phyloP scores from a whole-genome alignment of 2,888 invertebrate species.

The Microctonus hyperodae region DNA sequence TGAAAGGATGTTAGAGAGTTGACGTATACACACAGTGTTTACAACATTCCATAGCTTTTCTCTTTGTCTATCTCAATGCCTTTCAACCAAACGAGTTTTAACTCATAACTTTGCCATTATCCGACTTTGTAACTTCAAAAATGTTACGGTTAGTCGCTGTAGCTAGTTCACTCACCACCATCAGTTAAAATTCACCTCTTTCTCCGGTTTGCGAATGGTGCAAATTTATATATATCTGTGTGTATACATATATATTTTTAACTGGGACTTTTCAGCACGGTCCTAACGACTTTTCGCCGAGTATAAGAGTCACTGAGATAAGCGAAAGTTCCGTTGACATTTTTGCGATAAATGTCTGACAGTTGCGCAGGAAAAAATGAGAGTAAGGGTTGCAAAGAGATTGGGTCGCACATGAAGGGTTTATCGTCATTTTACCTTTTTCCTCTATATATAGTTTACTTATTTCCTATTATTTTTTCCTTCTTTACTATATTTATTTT shows the following conservation, averaged over 20 bases:
- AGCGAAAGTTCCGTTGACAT: slow-evolving; percentile 58
- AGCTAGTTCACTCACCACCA: slow-evolving; percentile 25
- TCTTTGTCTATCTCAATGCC: slow-evolving; percentile 30
- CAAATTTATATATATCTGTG: slow-evolving; percentile 26
- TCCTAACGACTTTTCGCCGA: slow-evolving; percentile 31
- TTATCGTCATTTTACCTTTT: slow-evolving; percentile 14
- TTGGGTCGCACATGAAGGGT: slow-evolving; percentile 20
- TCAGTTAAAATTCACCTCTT: slow-evolving; percentile 33
- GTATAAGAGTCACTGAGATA: slow-evolving; percentile 41
- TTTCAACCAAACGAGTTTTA: slow-evolving; percentile 10
- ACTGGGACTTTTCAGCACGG: slow-evolving; percentile 11
- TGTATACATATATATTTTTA: too few relatives aligned
- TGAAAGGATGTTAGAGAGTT: slow-evolving; percentile 56
- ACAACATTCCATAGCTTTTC: background rate
- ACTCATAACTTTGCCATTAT: slow-evolving; percentile 60
- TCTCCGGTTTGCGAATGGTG: slow-evolving; percentile 17
- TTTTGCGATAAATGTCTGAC: slow-evolving; percentile 51
- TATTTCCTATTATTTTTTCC: background rate
- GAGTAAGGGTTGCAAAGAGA: slow-evolving; percentile 11
- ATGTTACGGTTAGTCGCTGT: slow-evolving; percentile 22
- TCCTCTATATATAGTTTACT: background rate
- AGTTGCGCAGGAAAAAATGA: background rate
- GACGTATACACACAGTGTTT: slow-evolving; percentile 28
- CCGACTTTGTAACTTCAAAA: slow-evolving; percentile 54
- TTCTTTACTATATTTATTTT: background rate